Percentiles rank a stretch among this genome's conserved stretches.
phyloP scores from a whole-genome alignment of 2,888 invertebrate species.

The Gastrophysa polygoni region DNA sequence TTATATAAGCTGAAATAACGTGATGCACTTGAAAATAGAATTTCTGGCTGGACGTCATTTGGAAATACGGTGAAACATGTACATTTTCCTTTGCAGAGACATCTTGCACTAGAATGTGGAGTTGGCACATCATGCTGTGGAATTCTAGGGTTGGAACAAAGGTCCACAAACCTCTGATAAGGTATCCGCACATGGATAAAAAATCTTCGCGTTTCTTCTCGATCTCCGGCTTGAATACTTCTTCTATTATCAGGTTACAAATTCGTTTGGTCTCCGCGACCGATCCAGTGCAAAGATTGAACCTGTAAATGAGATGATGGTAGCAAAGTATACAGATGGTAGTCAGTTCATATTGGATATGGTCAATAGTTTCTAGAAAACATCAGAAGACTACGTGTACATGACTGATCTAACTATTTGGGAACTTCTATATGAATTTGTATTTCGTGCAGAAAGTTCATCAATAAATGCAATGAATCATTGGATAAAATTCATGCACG shows the following conservation, averaged over 20 bases:
- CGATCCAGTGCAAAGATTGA: slow-evolving; percentile 71
- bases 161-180: slow-evolving; percentile 74
- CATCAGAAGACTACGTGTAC: too few species aligned
- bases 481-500: too few species aligned
- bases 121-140: slow-evolving; percentile 61
- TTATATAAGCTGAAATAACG: slow-evolving; percentile 15
- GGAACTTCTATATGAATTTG: too few species aligned
- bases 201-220: slow-evolving; percentile 67
- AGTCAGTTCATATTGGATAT: too few species aligned
- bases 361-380: too few species aligned
- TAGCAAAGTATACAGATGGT: too few species aligned
- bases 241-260: slow-evolving; percentile 64
- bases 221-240: slow-evolving; percentile 68
- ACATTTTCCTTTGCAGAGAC: neutral
- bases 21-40: neutral
- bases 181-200: slow-evolving; percentile 66
- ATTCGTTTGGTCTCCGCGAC: slow-evolving; percentile 68
- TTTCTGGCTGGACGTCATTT: slow-evolving; percentile 22
- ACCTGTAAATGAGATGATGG: slow-evolving; percentile 63
- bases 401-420: too few species aligned
- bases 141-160: slow-evolving; percentile 68
- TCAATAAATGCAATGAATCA: too few species aligned
- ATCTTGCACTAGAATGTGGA: slow-evolving; percentile 38
- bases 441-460: too few species aligned
- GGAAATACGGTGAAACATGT: slow-evolving; percentile 12